These are phyloP conservation scores for Plecturocebus donacophilus DNA, from an alignment of 2,113 vertebrate species.

Conservation along the genomic window DNA sequence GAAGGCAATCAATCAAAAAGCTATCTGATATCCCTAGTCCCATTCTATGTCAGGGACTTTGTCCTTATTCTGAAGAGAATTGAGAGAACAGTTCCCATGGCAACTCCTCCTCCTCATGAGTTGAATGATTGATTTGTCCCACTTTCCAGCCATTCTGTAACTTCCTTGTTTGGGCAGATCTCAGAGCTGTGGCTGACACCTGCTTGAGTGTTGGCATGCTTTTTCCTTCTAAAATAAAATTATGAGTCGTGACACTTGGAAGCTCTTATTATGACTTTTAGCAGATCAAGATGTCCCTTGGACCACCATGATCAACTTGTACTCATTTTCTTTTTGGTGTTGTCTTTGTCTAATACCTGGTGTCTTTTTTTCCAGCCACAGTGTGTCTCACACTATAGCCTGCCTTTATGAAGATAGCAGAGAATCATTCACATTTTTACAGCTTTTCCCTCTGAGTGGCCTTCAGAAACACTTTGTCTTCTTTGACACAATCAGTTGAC, in stretches of 20 bases:
- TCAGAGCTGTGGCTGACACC: neutral
- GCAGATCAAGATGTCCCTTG: neutral
- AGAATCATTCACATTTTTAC: conserved; percentile 30
- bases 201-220: neutral
- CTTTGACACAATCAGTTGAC: conserved; percentile 21
- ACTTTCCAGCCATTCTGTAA: neutral
- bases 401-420: neutral
- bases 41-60: neutral
- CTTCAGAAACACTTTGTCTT: conserved; percentile 35
- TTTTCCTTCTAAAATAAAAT: neutral
- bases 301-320: neutral
- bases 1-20: neutral
- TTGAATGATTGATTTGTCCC: neutral
- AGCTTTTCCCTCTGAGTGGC: neutral
- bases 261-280: neutral
- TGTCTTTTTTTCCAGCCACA: neutral
- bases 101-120: neutral
- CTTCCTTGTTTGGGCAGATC: neutral
- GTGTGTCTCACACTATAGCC: neutral
- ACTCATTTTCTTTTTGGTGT: neutral
- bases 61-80: conserved; percentile 23
- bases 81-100: neutral
- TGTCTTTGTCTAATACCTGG: neutral
- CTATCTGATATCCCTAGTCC: neutral
- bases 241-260: neutral